Evolutionary conservation across 2,797 vertebrate genomes (phyloP).

Genomic region (Tenualosa ilisha): DNA sequence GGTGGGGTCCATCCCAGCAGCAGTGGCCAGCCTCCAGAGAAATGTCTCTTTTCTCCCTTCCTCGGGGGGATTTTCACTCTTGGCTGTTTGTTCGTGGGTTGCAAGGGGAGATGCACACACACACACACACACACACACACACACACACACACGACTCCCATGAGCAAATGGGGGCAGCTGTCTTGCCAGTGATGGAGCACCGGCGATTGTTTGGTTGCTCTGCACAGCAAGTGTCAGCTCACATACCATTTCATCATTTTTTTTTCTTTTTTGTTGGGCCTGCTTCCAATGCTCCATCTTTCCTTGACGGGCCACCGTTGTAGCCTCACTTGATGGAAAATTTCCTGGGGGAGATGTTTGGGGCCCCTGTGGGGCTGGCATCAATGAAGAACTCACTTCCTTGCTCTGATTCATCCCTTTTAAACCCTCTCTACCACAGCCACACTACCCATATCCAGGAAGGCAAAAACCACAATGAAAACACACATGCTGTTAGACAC

Average conservation of each 20-base stretch:
- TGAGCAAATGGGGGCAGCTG: constrained; percentile 12
- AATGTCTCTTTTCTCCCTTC: not conserved
- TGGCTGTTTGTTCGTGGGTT: not conserved
- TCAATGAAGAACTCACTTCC: constrained; percentile 29
- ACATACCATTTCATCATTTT: constrained; percentile 26
- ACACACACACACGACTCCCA: too few species aligned
- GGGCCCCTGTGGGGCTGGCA: constrained; percentile 16
- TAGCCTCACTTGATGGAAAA: constrained; percentile 19
- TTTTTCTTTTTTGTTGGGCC: not conserved
- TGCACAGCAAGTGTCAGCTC: constrained; percentile 24
- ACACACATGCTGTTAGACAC: not conserved
- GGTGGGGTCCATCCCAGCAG: constrained; percentile 12
- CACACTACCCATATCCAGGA: not conserved
- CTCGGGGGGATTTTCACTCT: constrained; percentile 13
- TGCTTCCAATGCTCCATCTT: constrained; percentile 28
- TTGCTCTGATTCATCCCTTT: not conserved
- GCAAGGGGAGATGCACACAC: not conserved
- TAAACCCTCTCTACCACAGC: not conserved
- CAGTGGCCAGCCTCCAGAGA: not conserved
- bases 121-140: not conserved
- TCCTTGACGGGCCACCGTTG: constrained; percentile 35
- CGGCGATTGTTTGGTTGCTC: constrained; percentile 27
- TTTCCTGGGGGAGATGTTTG: constrained; percentile 19
- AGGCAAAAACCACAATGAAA: not conserved
- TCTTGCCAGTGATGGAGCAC: not conserved